Conservation (phyloP, 1,140 invertebrate species). For the Eufriesea mexicana region DNA sequence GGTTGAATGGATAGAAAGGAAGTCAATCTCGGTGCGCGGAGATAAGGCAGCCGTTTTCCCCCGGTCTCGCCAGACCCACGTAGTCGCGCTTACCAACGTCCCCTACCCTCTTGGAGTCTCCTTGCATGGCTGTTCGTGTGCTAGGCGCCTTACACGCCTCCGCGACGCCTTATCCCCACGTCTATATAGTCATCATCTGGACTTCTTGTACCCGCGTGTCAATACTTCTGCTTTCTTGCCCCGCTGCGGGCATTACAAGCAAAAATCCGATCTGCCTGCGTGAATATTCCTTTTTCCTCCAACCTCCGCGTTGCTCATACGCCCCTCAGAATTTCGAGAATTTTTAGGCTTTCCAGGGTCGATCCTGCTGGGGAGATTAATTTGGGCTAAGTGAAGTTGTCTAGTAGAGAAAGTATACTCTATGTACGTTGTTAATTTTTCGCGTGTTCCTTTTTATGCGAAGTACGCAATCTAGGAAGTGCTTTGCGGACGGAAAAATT, state of each 20-base stretch:
- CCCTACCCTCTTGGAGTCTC: constrained; percentile 48
- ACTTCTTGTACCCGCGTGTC: constrained; percentile 53
- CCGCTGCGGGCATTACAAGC: constrained; percentile 12
- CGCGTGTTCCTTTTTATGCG: too few relatives aligned
- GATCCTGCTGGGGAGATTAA: too few relatives aligned
- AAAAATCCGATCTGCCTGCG: constrained; percentile 44
- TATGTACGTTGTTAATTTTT: too few relatives aligned
- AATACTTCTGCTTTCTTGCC: constrained; percentile 47
- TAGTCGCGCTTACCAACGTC: constrained; percentile 50
- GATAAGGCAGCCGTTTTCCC: constrained; percentile 76
- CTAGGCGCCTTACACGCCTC: constrained; percentile 41
- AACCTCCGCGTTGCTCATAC: too few relatives aligned
- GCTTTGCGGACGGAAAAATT: too few relatives aligned
- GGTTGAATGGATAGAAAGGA: constrained; percentile 83
- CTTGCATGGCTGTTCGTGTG: constrained; percentile 60
- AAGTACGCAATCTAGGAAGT: too few relatives aligned
- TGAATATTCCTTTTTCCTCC: too few relatives aligned
- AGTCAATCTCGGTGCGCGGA: constrained; percentile 82
- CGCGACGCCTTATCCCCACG: constrained; percentile 39
- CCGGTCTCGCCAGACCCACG: constrained; percentile 37
- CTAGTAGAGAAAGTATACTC: too few relatives aligned
- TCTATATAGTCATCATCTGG: constrained; percentile 42
- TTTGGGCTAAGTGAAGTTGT: too few relatives aligned
- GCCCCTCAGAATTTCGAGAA: too few relatives aligned
- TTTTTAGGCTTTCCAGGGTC: too few relatives aligned